These are phyloP conservation scores for Actinernus sp. DNA, from an alignment of 92 coral and sea anemone species.

Conservation along the genomic window DNA sequence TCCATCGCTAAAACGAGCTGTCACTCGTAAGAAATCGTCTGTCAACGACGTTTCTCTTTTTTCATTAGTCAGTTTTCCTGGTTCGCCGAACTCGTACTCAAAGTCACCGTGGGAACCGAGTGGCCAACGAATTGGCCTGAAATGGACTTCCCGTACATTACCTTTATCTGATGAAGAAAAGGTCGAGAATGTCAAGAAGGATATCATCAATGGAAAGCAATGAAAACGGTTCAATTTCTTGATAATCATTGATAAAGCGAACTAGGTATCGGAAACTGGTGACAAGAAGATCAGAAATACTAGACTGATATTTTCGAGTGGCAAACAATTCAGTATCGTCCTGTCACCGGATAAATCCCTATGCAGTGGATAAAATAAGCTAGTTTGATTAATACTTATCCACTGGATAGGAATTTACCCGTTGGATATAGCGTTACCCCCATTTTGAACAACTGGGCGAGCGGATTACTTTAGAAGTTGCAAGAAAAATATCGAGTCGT, in stretches of 20 bases:
- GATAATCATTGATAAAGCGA: not conserved
- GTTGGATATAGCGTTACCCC: too few relatives aligned
- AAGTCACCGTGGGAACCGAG: constrained; percentile 1
- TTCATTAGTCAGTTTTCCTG: not conserved
- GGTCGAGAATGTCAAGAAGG: not conserved
- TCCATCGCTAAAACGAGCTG: constrained; percentile 21
- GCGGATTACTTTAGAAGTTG: too few relatives aligned
- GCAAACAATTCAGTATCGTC: too few relatives aligned
- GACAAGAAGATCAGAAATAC: not conserved
- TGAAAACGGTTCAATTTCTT: not conserved
- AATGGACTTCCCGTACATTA: not conserved
- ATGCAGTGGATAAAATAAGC: too few relatives aligned
- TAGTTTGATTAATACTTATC: too few relatives aligned
- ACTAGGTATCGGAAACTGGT: not conserved
- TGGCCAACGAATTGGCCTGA: not conserved
- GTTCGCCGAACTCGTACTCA: not conserved
- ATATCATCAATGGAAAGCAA: not conserved
- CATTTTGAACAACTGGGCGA: too few relatives aligned
- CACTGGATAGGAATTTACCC: too few relatives aligned
- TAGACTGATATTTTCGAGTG: not conserved
- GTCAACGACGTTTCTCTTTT: constrained; percentile 2
- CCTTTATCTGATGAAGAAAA: not conserved
- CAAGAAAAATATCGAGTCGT: too few relatives aligned
- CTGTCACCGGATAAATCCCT: too few relatives aligned
- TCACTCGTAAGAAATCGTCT: constrained; percentile 55